phyloP scores from a whole-genome alignment of 2,113 vertebrate species.

The Pseudolaguvia tuberculata region DNA sequence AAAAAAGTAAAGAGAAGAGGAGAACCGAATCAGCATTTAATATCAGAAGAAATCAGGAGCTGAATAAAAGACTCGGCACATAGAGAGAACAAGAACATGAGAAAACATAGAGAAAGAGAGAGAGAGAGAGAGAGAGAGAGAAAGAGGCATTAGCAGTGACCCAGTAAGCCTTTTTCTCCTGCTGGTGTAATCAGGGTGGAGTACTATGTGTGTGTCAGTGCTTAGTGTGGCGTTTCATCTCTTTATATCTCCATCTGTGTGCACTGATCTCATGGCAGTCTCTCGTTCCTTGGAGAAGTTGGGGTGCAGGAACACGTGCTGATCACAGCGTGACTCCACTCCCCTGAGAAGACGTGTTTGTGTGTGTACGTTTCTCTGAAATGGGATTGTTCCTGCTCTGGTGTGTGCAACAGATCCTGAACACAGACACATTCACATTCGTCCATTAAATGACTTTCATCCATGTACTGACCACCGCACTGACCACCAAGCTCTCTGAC shows the following conservation, averaged over 20 bases:
- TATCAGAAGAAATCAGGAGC: too few species aligned
- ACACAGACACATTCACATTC: too few species aligned
- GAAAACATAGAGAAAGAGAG: not conserved
- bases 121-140: conserved; percentile 5
- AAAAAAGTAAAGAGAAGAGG: not conserved
- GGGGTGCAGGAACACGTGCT: not conserved
- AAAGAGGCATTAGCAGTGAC: conserved; percentile 6
- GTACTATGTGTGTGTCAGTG: not conserved
- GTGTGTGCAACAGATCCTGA: not conserved
- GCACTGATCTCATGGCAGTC: conserved; percentile 28
- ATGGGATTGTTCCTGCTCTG: not conserved
- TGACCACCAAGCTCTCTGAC: too few species aligned
- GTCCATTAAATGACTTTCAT: too few species aligned
- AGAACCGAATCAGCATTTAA: too few species aligned
- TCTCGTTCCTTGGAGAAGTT: not conserved
- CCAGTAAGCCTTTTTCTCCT: conserved; percentile 20
- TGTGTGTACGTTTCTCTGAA: not conserved
- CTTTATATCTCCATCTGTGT: conserved; percentile 16
- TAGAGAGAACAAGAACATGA: not conserved
- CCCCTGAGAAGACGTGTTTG: not conserved
- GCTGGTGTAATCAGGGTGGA: conserved; percentile 13
- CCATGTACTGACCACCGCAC: too few species aligned
- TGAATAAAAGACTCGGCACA: too few species aligned
- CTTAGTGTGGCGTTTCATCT: conserved; percentile 30
- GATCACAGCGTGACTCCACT: conserved; percentile 1